Evolutionary conservation across 30 jellyfish, hydroid and myxozoan genomes (phyloP).

Genomic region (Rhopilema esculentum): DNA sequence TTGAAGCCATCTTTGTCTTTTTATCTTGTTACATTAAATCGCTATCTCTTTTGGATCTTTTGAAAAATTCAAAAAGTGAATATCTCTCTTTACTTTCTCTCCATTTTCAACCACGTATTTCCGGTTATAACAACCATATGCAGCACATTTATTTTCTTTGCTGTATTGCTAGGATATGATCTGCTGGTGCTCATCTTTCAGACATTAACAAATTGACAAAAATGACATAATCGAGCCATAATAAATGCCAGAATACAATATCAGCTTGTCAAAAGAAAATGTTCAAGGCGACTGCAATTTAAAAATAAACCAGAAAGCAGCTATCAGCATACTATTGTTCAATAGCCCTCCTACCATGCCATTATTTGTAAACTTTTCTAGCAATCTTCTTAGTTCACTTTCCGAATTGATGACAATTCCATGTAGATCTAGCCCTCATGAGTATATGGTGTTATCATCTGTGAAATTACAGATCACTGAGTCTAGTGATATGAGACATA

Average conservation of each 20-base stretch:
- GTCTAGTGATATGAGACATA: constrained; percentile 23
- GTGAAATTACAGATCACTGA: constrained; percentile 44
- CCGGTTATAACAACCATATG: neutral
- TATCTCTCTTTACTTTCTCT: neutral
- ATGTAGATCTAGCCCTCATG: neutral
- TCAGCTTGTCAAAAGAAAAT: too few relatives aligned
- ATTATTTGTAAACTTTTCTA: constrained; percentile 43
- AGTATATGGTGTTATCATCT: constrained; percentile 37
- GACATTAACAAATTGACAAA: too few relatives aligned
- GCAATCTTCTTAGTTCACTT: constrained; percentile 9
- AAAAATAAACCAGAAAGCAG: too few relatives aligned
- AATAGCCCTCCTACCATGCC: constrained; percentile 61
- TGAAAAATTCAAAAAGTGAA: neutral
- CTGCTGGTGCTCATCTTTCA: too few relatives aligned
- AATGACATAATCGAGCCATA: too few relatives aligned
- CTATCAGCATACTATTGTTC: too few relatives aligned
- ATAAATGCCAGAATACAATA: too few relatives aligned
- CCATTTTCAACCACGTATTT: neutral
- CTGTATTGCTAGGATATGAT: too few relatives aligned
- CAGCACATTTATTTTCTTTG: too few relatives aligned
- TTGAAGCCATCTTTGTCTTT: neutral
- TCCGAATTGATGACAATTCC: constrained; percentile 18
- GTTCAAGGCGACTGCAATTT: too few relatives aligned
- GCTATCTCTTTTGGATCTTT: neutral
- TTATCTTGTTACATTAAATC: neutral